A percentile compares a stretch with the other conserved stretches of the same genome.
These are phyloP conservation scores for Leptoclinus maculatus DNA, from an alignment of 2,797 vertebrate species.

Conservation along the genomic window DNA sequence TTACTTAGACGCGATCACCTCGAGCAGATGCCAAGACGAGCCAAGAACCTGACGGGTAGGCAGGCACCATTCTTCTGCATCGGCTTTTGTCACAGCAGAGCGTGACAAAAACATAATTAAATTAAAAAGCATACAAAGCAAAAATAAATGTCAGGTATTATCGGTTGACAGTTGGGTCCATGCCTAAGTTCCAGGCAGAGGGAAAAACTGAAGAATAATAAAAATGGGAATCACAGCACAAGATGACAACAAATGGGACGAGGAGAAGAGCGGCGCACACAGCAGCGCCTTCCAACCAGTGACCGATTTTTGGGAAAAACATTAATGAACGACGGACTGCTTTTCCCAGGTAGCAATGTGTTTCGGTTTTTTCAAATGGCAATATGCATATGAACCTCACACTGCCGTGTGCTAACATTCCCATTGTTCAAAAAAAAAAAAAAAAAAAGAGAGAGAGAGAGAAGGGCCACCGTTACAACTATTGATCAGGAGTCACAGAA, in stretches of 20 bases:
- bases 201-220: neutral
- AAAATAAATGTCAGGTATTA: neutral
- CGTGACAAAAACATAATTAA: neutral
- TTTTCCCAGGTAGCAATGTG: neutral
- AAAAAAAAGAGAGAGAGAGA: neutral
- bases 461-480: neutral
- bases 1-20: neutral
- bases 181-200: conserved; percentile 5
- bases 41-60: neutral
- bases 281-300: neutral
- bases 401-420: neutral
- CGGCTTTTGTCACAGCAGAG: neutral
- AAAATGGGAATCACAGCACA: neutral
- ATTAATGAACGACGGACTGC: neutral
- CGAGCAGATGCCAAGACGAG: conserved; percentile 6
- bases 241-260: neutral
- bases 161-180: neutral
- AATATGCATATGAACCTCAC: neutral
- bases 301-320: neutral
- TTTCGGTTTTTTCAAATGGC: neutral
- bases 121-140: neutral
- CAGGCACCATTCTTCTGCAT: neutral
- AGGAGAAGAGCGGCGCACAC: neutral
- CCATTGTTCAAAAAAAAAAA: neutral
- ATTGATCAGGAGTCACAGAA: neutral